phyloP scores from a whole-genome alignment of 2,113 vertebrate genomes.

The Phalacrocorax carbo region DNA sequence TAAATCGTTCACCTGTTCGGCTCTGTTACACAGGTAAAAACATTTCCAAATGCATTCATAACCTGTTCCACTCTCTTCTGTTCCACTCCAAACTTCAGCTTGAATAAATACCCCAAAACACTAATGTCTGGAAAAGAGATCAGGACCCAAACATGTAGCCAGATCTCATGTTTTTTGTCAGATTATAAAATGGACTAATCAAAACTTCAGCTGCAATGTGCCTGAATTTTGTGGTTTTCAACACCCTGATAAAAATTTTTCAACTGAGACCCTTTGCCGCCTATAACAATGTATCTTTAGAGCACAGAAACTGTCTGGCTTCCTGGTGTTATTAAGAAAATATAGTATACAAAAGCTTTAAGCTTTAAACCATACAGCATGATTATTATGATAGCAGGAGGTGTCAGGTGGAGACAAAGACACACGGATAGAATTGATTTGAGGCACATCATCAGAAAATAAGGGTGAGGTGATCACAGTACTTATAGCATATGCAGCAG shows the following conservation, averaged over 20 bases:
- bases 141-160: neutral
- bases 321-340: slow-evolving; percentile 53
- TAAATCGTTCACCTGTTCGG: neutral
- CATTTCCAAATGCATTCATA: neutral
- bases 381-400: slow-evolving; percentile 68
- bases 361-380: slow-evolving; percentile 69
- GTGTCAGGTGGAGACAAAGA: slow-evolving; percentile 71
- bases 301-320: slow-evolving; percentile 25
- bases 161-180: neutral
- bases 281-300: slow-evolving; percentile 37
- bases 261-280: neutral
- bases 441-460: slow-evolving; percentile 63
- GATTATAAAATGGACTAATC: neutral
- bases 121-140: neutral
- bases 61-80: neutral
- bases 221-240: neutral
- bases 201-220: neutral
- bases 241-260: neutral
- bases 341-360: slow-evolving; percentile 51
- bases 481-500: slow-evolving; percentile 57
- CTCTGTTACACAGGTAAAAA: neutral
- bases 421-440: slow-evolving; percentile 57
- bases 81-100: neutral
- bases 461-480: slow-evolving; percentile 71
- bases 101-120: neutral